Base-by-base conservation (phyloP, 2,113 vertebrate genomes). In the Apaloderma vittatum region DNA sequence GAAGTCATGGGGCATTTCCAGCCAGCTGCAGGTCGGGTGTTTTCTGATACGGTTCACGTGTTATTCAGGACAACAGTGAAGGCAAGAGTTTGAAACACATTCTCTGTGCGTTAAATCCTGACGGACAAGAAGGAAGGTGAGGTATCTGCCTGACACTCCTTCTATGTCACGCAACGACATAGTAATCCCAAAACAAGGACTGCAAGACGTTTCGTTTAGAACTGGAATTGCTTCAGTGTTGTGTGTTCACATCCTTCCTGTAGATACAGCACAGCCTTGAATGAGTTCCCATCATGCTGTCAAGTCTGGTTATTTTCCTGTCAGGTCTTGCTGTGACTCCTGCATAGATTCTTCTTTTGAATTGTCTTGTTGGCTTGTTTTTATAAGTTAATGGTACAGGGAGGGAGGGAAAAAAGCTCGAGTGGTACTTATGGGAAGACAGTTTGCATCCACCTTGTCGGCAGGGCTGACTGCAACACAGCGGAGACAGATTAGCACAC, bases 361-460 rank as follows among this genome's bases (percentile, higher is more conserved):
- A 80, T 94, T 91, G 67, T 89, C 91, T 94, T 71, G 40, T 87
- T 95, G 91, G 78, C 73, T 87, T 85, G 84, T 88, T 94, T 95
- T 93, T 90, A 55, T 80, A 93, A 93, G 73, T 89, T 94, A 92
- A 92, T 80, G 63, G 91, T 91, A 92, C 49, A 49, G 9, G 36
- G 55, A 23, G 27, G 54, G 26, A 67, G 27, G 26, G 10, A 48
- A 78, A 85, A 82, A 43, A 34, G 27, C 46, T 21, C 11, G 49
- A 52, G 49, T 29, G 45, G 68, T 66, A 40, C 88, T 94, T 66
- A 11, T 1, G 17, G 81, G 79, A 70, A 90, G 90, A 29, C 67
- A 73, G 79, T 96, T 96, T 94, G 90, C 78, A 34, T 51, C 66
- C 81, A 86, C 95, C 95, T 97, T 96, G 96, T 97, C 32, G 61